These are phyloP conservation scores for Agelas oroides DNA, from an alignment of 37 sponge, comb jelly and placozoan species.

Conservation along the genomic window DNA sequence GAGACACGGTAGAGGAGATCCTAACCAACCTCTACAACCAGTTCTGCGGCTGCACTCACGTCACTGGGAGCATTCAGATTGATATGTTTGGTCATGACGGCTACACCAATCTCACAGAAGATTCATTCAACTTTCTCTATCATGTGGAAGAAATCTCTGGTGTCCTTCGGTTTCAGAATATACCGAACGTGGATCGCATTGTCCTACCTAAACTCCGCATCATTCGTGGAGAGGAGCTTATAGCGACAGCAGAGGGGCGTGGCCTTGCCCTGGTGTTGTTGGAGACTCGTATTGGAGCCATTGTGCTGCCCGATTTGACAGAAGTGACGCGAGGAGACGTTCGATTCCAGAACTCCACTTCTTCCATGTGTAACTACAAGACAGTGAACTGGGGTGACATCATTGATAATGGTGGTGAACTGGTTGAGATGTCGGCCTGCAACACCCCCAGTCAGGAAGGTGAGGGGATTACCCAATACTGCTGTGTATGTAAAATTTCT, in stretches of 20 bases:
- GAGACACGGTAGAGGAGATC: slow-evolving; percentile 14
- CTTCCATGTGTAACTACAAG: slow-evolving; percentile 33
- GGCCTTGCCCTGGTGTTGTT: slow-evolving; percentile 10
- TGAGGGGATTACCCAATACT: not conserved
- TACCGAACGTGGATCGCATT: slow-evolving; percentile 20
- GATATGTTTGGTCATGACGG: not conserved
- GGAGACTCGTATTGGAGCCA: slow-evolving; percentile 2
- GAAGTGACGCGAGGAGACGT: slow-evolving; percentile 59
- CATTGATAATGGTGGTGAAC: slow-evolving; percentile 3
- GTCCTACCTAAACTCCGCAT: slow-evolving; percentile 64
- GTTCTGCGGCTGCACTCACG: slow-evolving; percentile 72
- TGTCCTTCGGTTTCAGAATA: slow-evolving; percentile 9
- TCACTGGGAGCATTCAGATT: slow-evolving; percentile 58
- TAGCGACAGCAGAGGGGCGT: not conserved
- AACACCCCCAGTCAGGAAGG: too few species aligned
- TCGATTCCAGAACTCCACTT: slow-evolving; percentile 4
- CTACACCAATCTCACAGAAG: slow-evolving; percentile 23
- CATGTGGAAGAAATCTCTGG: slow-evolving; percentile 62
- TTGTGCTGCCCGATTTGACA: slow-evolving; percentile 61
- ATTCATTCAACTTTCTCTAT: slow-evolving; percentile 56
- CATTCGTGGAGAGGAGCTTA: slow-evolving; percentile 43
- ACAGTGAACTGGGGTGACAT: slow-evolving; percentile 75
- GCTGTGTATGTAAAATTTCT: too few species aligned
- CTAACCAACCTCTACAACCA: slow-evolving; percentile 27
- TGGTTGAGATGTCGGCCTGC: not conserved